phyloP scores from a whole-genome alignment of 2,888 invertebrate genomes.

The Acheta domesticus region DNA sequence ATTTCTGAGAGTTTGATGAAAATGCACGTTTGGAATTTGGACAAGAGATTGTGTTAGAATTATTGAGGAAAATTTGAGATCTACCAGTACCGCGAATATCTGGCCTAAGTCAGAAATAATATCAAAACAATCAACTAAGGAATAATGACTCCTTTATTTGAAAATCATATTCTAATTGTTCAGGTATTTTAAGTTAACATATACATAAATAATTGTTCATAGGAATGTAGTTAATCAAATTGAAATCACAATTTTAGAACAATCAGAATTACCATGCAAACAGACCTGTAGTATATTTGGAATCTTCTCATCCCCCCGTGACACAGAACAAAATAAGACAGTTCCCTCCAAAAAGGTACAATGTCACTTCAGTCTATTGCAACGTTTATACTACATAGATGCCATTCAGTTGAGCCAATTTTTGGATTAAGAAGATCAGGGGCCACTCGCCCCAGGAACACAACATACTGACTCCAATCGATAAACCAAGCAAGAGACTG shows the following conservation, averaged over 20 bases:
- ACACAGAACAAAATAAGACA: background rate
- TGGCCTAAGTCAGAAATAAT: constrained; percentile 18
- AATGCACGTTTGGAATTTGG: constrained; percentile 1
- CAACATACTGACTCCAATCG: constrained; percentile 1
- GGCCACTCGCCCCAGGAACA: background rate
- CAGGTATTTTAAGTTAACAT: constrained; percentile 18
- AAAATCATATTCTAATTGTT: constrained; percentile 9
- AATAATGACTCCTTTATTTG: constrained; percentile 20
- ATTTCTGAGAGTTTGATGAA: background rate
- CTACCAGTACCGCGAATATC: constrained; percentile 18
- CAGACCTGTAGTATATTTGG: constrained; percentile 18
- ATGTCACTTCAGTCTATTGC: constrained; percentile 18
- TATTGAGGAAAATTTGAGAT: background rate
- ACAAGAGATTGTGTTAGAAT: background rate
- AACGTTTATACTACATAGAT: constrained; percentile 4
- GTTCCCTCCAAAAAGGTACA: background rate
- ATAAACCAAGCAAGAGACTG: constrained; percentile 18
- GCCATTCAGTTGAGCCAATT: constrained; percentile 9
- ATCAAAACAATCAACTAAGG: constrained; percentile 19
- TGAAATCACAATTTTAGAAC: constrained; percentile 18
- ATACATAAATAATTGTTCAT: constrained; percentile 18
- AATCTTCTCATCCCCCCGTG: background rate
- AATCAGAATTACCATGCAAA: constrained; percentile 18
- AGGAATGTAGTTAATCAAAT: constrained; percentile 18
- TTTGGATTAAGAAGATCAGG: background rate